Base-by-base conservation (phyloP, 2,888 invertebrate species). In the Tenodera sinensis region DNA sequence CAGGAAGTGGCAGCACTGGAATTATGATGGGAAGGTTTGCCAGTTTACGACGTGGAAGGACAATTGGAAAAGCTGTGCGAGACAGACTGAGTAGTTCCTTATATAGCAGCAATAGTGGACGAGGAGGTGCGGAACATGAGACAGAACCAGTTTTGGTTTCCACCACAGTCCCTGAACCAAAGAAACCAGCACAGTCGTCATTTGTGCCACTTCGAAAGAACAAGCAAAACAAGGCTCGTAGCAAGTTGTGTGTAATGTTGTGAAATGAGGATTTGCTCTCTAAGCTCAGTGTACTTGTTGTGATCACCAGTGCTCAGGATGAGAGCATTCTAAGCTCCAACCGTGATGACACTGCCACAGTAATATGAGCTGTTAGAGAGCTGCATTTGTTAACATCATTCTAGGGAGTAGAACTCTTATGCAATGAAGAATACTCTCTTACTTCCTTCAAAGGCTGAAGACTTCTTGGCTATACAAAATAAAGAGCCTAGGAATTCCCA, bases 61-160 rank as follows among this genome's bases (percentile, higher is more conserved):
- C 94, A 0, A 91, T 95, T 83, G 94, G 94, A 88, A 95, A 95
- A 92, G 94, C 94, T 1, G 94, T 95, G 28, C 93, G 94, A 34
- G 94, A 94, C 83, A 94, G 95, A 90, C 92, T 95, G 83, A 94
- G 94, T 88, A 94, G 94, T 91, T 94, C 95, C 0, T 92, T 95
- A 81, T 95, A 95, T 92, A 92, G 93, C 9, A 92, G 93, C 28
- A 93, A 92, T 89, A 91, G 85, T 82, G 71, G 28, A 92, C 28
- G 93, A 92, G 89, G 91, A 89, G 34, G 86, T 54, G 90, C 83
- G 25, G 84, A 88, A 85, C 88, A 86, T 34, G 84, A 88, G 20
- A 28, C 83, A 15, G 83, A 84, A 83, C 47, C 88, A 30, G 85
- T 30, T 25, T 81, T 30, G 28, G 85, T 88, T 47, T 86, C 83